Base-by-base conservation (phyloP, 2,888 invertebrate genomes). In the Troglohyphantes excavatus region DNA sequence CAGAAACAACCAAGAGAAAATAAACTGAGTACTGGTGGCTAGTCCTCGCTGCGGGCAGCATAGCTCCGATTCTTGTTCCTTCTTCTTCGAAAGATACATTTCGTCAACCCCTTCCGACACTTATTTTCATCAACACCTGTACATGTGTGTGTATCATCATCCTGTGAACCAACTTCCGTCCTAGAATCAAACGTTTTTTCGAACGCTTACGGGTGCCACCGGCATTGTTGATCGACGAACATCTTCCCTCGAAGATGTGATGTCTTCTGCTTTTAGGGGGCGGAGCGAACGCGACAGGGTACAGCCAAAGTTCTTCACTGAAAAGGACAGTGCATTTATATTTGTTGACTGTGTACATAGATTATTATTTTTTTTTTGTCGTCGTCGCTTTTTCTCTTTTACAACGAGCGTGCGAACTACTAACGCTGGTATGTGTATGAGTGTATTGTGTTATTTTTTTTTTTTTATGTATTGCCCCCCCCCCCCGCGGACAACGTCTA, bases 11-110 rank as follows among this genome's bases (percentile, higher is more conserved):
- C 33, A 19, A n/a, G n/a, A n/a, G n/a, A n/a, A n/a, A 39, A 76
- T 67, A 76, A 19, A 85, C 29, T 87, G 73, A 75, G 81, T 88
- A 81, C 79, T 68, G 89, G 89, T 89, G 82, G 89, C 89, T 89
- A 89, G 82, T 89, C 89, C 87, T 89, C 83, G 89, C 89, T 89
- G 89, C 89, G 75, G 89, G 89, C 89, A 89, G 89, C 89, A 76
- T 61, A 53, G 53, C 67, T 53, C 89, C 82, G 75, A 53, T 79
- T 72, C 73, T 82, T 88, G 89, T 89, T 89, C 89, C 89, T 89
- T 67, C 27, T 27, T 70, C 65, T 61, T 39, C 13, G n/a, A 53
- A 75, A 73, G 72, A 65, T 59, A 68, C 68, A 70, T 21, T 78
- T 59, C 76, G 39, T 86, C n/a, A 76, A 63, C 79, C 72, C 81